Conservation (phyloP, 2,113 vertebrate genomes). For the Oreochromis tanganicae region DNA sequence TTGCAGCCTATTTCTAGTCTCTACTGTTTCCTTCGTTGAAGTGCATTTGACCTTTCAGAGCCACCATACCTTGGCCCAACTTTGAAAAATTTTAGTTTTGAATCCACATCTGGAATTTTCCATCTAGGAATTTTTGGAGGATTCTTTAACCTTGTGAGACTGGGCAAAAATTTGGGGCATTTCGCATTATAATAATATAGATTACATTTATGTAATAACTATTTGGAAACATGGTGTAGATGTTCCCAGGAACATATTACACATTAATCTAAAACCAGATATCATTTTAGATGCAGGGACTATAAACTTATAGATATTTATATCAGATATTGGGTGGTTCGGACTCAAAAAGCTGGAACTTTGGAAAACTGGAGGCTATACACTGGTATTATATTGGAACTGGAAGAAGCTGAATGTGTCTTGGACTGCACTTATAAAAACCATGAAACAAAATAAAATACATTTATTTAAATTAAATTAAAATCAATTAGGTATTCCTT, state of each 20-base stretch:
- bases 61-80: neutral
- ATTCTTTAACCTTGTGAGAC: neutral
- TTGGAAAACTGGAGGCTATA: neutral
- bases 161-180: neutral
- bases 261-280: neutral
- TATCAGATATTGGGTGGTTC: neutral
- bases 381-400: neutral
- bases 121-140: neutral
- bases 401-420: neutral
- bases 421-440: neutral
- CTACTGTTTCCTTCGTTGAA: neutral
- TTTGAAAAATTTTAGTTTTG: rapidly evolving
- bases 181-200: neutral
- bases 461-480: neutral
- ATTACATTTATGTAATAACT: rapidly evolving
- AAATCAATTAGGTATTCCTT: neutral
- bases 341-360: rapidly evolving
- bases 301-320: neutral
- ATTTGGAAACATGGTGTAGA: neutral
- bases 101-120: neutral
- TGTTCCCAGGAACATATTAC: neutral
- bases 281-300: neutral
- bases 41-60: neutral
- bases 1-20: neutral
- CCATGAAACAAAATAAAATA: neutral